Evolutionary conservation across 2,797 vertebrate genomes (phyloP).

Genomic region (Pelodytes ibericus): DNA sequence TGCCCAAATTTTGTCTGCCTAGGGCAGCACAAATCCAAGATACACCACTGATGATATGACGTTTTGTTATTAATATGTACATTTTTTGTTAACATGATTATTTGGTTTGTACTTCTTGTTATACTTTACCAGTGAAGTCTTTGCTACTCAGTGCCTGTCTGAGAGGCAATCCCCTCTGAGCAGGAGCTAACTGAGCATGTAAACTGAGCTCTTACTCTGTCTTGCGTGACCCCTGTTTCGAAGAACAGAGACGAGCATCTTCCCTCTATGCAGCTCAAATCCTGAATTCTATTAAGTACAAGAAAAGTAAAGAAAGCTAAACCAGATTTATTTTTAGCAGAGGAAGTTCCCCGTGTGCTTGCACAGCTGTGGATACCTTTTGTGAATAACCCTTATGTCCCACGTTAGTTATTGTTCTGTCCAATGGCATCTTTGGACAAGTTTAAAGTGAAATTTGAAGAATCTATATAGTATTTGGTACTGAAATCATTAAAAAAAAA

Average conservation of each 20-base stretch:
- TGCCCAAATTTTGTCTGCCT: too few relatives aligned
- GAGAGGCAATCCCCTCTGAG: slow-evolving; percentile 34
- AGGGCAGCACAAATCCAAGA: too few relatives aligned
- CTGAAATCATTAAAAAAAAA: too few relatives aligned
- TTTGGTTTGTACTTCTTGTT: neutral
- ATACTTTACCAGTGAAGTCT: slow-evolving; percentile 12
- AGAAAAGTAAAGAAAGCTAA: neutral
- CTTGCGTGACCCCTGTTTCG: slow-evolving; percentile 34
- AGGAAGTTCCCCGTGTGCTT: neutral
- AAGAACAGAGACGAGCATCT: slow-evolving; percentile 2
- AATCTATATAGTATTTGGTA: too few relatives aligned
- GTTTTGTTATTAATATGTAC: neutral
- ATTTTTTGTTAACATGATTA: neutral
- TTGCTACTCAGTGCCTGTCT: slow-evolving; percentile 31
- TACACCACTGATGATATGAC: too few relatives aligned
- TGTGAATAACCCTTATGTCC: too few relatives aligned
- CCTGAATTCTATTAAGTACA: neutral
- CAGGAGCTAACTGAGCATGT: slow-evolving; percentile 40
- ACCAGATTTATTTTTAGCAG: neutral
- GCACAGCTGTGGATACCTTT: slow-evolving; percentile 3
- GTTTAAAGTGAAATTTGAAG: too few relatives aligned
- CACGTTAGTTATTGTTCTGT: neutral
- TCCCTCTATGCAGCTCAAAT: slow-evolving; percentile 10
- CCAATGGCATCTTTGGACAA: too few relatives aligned
- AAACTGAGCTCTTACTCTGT: slow-evolving; percentile 39